Percentiles rank a stretch among this genome's conserved stretches.
Conservation (phyloP, 2,113 vertebrate species). For the Bombycilla garrulus region DNA sequence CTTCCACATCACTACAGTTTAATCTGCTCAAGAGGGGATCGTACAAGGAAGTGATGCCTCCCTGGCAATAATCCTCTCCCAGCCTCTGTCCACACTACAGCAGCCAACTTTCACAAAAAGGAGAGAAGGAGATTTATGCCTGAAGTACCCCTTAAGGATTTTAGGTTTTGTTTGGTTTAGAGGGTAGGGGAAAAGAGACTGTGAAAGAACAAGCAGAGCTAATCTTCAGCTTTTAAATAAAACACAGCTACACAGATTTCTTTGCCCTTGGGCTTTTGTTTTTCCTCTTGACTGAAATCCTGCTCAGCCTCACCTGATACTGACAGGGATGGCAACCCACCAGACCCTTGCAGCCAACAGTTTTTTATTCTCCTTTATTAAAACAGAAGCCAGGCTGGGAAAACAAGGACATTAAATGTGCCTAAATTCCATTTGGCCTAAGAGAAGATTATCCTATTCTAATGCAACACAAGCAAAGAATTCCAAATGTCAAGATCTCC, state of each 20-base stretch:
- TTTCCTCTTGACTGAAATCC: constrained; percentile 56
- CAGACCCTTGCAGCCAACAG: constrained; percentile 18
- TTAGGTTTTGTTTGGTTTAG: constrained; percentile 64
- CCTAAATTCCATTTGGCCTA: constrained; percentile 50
- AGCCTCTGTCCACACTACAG: not conserved
- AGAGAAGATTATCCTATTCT: constrained; percentile 52
- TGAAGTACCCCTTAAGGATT: constrained; percentile 62
- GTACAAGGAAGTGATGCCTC: constrained; percentile 31
- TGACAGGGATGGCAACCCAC: constrained; percentile 47
- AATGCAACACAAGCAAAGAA: constrained; percentile 34
- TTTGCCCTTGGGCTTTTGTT: constrained; percentile 54
- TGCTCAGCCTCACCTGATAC: constrained; percentile 55
- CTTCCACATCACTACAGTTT: constrained; percentile 15
- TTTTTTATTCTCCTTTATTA: constrained; percentile 24
- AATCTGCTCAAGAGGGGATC: constrained; percentile 55
- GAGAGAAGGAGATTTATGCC: constrained; percentile 54
- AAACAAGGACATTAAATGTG: constrained; percentile 9
- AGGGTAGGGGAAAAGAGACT: constrained; percentile 25
- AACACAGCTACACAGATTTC: constrained; percentile 33
- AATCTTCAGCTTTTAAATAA: constrained; percentile 60
- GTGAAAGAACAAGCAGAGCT: constrained; percentile 55
- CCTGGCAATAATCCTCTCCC: constrained; percentile 8
- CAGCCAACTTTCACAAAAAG: constrained; percentile 49
- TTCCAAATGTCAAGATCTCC: constrained; percentile 35
- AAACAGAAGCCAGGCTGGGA: not conserved